Evolutionary conservation across 2,888 invertebrate species (phyloP).

Genomic region (Tiliacea citrago): DNA sequence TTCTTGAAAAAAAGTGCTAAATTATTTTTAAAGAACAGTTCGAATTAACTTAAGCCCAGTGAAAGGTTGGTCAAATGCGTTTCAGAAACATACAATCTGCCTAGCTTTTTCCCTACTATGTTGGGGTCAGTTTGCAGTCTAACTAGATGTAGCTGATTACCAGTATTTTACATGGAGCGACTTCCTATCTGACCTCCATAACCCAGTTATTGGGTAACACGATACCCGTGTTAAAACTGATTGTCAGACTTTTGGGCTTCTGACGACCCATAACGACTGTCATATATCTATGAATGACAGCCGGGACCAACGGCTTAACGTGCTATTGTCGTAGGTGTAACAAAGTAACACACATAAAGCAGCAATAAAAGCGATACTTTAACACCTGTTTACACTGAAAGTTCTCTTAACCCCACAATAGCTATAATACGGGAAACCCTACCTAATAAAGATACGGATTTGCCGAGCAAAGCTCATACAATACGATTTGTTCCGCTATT

Average conservation of each 20-base stretch:
- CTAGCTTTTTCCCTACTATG: no score
- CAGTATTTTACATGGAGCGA: no score
- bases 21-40: constrained; percentile 15
- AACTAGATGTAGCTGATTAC: no score
- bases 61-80: constrained; percentile 14
- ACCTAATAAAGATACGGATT: constrained; percentile 62
- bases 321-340: not conserved
- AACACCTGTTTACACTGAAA: constrained; percentile 49
- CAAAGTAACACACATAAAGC: constrained; percentile 25
- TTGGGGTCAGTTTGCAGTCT: no score
- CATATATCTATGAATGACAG: no score
- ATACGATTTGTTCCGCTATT: constrained; percentile 59
- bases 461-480: constrained; percentile 57
- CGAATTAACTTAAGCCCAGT: constrained; percentile 4
- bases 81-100: not conserved
- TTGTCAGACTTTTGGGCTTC: no score
- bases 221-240: no score
- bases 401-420: constrained; percentile 49
- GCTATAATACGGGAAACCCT: constrained; percentile 52
- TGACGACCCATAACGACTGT: no score
- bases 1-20: not conserved
- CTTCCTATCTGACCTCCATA: no score
- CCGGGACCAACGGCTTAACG: no score
- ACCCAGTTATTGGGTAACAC: no score
- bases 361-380: constrained; percentile 33